Evolutionary conservation across 2,888 invertebrate genomes (phyloP).

Genomic region (Dendrolimus pini): DNA sequence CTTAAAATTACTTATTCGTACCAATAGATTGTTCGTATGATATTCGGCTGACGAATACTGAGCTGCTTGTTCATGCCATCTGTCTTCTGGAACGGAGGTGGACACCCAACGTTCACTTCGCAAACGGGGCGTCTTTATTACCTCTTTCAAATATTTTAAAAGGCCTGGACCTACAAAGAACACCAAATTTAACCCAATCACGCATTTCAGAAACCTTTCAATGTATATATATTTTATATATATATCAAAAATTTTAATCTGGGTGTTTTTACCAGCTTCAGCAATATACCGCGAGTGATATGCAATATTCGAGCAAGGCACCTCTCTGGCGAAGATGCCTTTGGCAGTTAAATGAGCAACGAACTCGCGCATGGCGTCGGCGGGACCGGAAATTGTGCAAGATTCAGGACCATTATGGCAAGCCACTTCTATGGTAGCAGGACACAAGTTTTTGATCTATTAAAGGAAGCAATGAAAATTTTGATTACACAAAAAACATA

Average conservation of each 20-base stretch:
- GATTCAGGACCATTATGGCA: slow-evolving; percentile 88
- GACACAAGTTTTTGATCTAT: slow-evolving; percentile 48
- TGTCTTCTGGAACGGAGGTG: slow-evolving; percentile 81
- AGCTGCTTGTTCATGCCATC: slow-evolving; percentile 33
- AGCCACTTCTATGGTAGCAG: slow-evolving; percentile 82
- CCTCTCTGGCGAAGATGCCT: slow-evolving; percentile 57
- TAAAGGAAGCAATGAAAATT: slow-evolving; percentile 2
- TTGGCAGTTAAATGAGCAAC: slow-evolving; percentile 59
- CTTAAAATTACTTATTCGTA: slow-evolving; percentile 39
- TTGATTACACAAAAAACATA: too few relatives aligned
- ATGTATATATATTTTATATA: not conserved
- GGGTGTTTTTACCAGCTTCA: slow-evolving; percentile 60
- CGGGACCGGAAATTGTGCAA: slow-evolving; percentile 87
- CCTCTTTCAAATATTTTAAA: slow-evolving; percentile 73
- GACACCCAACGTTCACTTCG: slow-evolving; percentile 89
- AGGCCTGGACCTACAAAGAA: slow-evolving; percentile 47
- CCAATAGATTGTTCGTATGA: slow-evolving; percentile 86
- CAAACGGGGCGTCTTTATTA: slow-evolving; percentile 78
- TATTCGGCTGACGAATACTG: slow-evolving; percentile 87
- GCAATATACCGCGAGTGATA: slow-evolving; percentile 92
- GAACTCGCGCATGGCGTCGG: slow-evolving; percentile 76
- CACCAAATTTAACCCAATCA: not conserved
- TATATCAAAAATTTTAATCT: too few relatives aligned
- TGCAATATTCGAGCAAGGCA: slow-evolving; percentile 86
- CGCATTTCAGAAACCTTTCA: too few relatives aligned